Conservation (phyloP, 1,140 invertebrate genomes). For the Bombus sylvicola region DNA sequence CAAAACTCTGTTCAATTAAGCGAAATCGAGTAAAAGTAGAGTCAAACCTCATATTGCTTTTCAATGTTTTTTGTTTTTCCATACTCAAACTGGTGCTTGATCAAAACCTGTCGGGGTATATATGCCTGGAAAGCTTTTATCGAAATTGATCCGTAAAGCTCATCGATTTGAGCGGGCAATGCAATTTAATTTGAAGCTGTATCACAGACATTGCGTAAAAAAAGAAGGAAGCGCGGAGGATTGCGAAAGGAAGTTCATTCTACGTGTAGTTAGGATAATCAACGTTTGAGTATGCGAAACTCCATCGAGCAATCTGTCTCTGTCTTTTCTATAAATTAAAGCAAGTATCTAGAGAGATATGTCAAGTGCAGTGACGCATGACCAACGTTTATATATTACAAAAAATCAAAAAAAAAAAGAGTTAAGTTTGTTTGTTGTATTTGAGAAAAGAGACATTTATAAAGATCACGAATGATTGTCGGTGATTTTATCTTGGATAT, state of each 20-base stretch:
- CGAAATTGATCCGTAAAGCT: slow-evolving; percentile 22
- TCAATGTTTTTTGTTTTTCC: background rate
- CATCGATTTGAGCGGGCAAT: background rate
- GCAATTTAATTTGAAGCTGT: background rate
- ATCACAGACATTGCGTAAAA: background rate
- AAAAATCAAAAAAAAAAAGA: background rate
- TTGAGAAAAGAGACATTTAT: slow-evolving; percentile 15
- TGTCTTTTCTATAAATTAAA: background rate
- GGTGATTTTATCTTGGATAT: background rate
- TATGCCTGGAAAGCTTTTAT: slow-evolving; percentile 17
- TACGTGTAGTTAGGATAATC: background rate
- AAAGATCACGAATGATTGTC: slow-evolving; percentile 12
- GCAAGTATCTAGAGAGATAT: background rate
- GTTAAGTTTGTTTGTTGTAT: background rate
- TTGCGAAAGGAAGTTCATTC: background rate
- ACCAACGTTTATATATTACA: background rate
- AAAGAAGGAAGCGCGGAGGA: background rate
- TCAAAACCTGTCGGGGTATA: background rate
- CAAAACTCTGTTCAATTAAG: background rate
- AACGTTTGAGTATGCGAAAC: background rate
- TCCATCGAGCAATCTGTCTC: background rate
- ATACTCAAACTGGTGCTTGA: background rate
- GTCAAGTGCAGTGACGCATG: background rate
- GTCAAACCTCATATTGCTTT: background rate
- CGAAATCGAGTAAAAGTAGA: background rate